A percentile compares a stretch with the other conserved stretches of the same genome.
Evolutionary conservation across 2,888 invertebrate species (phyloP).

Genomic region (Calliphora vomitoria): DNA sequence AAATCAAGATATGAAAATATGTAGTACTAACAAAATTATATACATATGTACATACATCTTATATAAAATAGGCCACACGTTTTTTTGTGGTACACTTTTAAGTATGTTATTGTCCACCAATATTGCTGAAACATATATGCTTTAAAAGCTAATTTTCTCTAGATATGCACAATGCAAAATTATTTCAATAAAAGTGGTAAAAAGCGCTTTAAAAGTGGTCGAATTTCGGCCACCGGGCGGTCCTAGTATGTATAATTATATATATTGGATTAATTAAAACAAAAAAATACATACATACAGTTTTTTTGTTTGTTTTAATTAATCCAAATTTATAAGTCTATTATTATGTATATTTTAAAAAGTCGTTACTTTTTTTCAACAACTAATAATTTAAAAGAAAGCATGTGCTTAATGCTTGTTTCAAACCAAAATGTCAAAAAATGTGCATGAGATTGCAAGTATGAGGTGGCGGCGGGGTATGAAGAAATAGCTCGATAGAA

Average conservation of each 20-base stretch:
- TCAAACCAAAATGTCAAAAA: constrained; percentile 21
- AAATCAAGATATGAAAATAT: not conserved
- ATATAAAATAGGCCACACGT: no score
- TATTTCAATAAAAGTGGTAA: no score
- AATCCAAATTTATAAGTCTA: not conserved
- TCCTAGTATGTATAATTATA: no score
- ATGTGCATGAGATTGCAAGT: constrained; percentile 20
- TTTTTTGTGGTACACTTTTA: no score
- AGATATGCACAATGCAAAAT: no score
- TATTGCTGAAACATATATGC: no score
- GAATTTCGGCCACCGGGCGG: no score
- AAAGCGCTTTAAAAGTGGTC: no score
- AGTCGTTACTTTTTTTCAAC: not conserved
- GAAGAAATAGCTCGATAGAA: not conserved
- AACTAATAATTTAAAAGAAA: not conserved
- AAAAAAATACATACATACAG: no score
- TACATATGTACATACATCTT: not conserved
- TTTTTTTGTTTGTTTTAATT: not conserved
- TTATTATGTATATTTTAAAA: not conserved
- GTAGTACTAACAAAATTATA: not conserved
- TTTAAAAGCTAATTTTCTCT: no score
- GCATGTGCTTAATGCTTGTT: not conserved
- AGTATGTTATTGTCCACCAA: no score
- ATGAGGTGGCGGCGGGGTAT: constrained; percentile 3
- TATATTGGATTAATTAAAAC: no score